These are phyloP conservation scores for Ips nitidus DNA, from an alignment of 1,140 invertebrate species.

Conservation along the genomic window DNA sequence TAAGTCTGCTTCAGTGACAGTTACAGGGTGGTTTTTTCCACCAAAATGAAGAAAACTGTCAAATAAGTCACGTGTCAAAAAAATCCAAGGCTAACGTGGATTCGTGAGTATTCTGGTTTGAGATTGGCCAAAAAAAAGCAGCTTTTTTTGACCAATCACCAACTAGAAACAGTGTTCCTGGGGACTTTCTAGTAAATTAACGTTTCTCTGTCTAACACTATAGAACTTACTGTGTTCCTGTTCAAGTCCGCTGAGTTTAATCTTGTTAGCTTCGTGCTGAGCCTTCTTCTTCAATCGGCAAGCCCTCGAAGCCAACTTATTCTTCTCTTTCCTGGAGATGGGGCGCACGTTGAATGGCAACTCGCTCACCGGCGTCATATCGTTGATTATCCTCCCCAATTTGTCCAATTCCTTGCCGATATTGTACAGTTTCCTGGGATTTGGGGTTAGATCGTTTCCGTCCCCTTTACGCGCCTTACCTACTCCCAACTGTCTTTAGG, in stretches of 20 bases:
- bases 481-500: constrained; percentile 48
- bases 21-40: too few species aligned
- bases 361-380: constrained; percentile 93
- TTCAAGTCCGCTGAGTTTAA: constrained; percentile 92
- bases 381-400: constrained; percentile 87
- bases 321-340: constrained; percentile 95
- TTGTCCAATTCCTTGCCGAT: constrained; percentile 94
- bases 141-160: too few species aligned
- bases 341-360: constrained; percentile 85
- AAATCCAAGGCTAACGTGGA: too few species aligned
- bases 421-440: constrained; percentile 84
- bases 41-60: too few species aligned
- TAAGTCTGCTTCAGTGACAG: too few species aligned
- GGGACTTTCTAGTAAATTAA: too few species aligned
- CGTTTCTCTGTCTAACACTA: too few species aligned
- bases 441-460: constrained; percentile 95
- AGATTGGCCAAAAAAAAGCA: too few species aligned
- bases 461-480: constrained; percentile 89
- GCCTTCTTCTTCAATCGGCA: constrained; percentile 94
- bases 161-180: too few species aligned
- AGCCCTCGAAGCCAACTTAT: constrained; percentile 94
- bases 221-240: constrained; percentile 85
- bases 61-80: too few species aligned
- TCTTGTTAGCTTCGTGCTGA: constrained; percentile 92
- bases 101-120: too few species aligned